These are phyloP conservation scores for Aurelia coerulea DNA, from an alignment of 30 jellyfish, hydroid and myxozoan species.

Conservation along the genomic window DNA sequence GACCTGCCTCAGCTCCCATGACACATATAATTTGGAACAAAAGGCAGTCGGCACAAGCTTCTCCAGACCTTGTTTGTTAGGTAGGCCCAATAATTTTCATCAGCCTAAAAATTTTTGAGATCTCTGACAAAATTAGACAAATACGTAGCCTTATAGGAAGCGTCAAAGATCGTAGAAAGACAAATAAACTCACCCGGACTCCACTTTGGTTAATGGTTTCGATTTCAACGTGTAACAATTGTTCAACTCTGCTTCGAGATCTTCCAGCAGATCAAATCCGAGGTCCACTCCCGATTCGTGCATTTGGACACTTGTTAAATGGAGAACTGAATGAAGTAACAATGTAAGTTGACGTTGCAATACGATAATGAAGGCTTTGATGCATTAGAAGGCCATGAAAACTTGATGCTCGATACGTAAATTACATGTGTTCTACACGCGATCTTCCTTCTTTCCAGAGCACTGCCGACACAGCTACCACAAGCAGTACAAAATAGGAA, in stretches of 20 bases:
- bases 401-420: neutral
- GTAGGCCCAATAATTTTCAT: too few relatives aligned
- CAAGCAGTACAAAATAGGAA: too few relatives aligned
- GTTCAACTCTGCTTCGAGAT: conserved; percentile 57
- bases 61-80: too few relatives aligned
- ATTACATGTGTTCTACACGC: conserved; percentile 35
- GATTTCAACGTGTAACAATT: conserved; percentile 72
- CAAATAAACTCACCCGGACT: conserved; percentile 59
- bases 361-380: neutral
- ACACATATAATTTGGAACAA: too few relatives aligned
- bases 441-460: neutral
- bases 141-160: too few relatives aligned
- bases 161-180: too few relatives aligned
- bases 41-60: too few relatives aligned
- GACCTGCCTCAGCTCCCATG: too few relatives aligned
- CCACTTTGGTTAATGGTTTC: conserved; percentile 54
- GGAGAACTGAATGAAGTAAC: conserved; percentile 1
- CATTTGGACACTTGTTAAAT: conserved; percentile 68
- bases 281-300: conserved; percentile 89
- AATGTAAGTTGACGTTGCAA: neutral
- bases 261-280: conserved; percentile 75
- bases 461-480: too few relatives aligned
- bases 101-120: too few relatives aligned
- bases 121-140: too few relatives aligned
- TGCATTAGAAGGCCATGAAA: conserved; percentile 19